These are phyloP conservation scores for Nomada lathburiana DNA, from an alignment of 2,888 invertebrate species.

Conservation along the genomic window DNA sequence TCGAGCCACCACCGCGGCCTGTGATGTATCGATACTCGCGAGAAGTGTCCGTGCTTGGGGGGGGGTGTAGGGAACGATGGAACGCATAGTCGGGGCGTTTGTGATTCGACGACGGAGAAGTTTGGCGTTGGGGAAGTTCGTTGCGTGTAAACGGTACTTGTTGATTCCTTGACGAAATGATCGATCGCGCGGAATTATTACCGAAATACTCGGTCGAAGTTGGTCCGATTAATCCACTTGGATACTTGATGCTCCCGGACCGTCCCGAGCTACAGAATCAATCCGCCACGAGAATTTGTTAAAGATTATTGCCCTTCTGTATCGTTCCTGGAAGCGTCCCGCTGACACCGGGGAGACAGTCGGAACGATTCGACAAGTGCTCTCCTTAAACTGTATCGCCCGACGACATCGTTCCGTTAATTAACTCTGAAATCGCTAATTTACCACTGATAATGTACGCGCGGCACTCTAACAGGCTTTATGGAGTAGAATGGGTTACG, in stretches of 20 bases:
- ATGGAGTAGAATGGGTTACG: conserved; percentile 62
- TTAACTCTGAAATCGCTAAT: conserved; percentile 54
- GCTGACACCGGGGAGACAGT: too few species aligned
- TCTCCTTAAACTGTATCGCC: conserved; percentile 7
- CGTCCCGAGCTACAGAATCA: not conserved
- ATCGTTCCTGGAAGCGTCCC: too few species aligned
- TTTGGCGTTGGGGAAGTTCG: conserved; percentile 26
- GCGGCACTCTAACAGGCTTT: conserved; percentile 47
- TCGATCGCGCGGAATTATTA: conserved; percentile 35
- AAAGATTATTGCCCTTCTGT: too few species aligned
- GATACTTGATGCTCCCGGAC: not conserved
- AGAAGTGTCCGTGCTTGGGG: conserved; percentile 58
- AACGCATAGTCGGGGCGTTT: conserved; percentile 64
- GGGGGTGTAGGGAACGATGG: conserved; percentile 48
- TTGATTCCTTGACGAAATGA: conserved; percentile 74
- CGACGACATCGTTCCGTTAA: conserved; percentile 23
- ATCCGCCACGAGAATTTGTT: too few species aligned
- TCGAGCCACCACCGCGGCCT: conserved; percentile 72
- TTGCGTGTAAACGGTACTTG: conserved; percentile 75
- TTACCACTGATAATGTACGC: conserved; percentile 47
- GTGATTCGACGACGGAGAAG: conserved; percentile 69
- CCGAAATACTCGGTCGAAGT: conserved; percentile 30
- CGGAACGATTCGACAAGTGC: too few species aligned
- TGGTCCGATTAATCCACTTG: conserved; percentile 8
- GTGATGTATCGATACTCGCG: conserved; percentile 75